Evolutionary conservation across 2,113 vertebrate genomes (phyloP), one percentile per base, ranked within the genome.

Genomic region (Anhinga rufa): DNA sequence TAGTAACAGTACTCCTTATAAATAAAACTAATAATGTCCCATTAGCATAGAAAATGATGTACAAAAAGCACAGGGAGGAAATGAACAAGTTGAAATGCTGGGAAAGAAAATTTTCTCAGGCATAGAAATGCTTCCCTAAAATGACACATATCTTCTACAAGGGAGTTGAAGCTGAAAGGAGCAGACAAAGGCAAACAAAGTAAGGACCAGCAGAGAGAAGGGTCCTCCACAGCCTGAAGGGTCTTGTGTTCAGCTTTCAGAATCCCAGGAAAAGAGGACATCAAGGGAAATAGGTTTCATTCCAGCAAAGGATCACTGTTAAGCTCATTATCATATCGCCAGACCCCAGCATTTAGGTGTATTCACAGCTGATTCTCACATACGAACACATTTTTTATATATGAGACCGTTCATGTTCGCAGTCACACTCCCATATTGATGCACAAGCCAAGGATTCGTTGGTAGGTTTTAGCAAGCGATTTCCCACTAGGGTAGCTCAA

Each of bases 401-500:
- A 31, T 3, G 13, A 86, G 76, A 83, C 25, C 24, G 9, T 26
- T 31, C 51, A 29, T 0, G 21, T 20, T 60, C 72, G 17, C n/a
- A 10, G 42, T 82, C 36, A 57, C 28, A 8, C 36, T 72, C 22
- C n/a, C 69, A 55, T 20, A 54, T 64, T 16, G 3, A 14, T 0
- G 3, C n/a, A 42, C 12, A 49, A 72, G 34, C 48, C 40, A 76
- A 85, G 22, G 31, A 29, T 25, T 48, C 4, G 1, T 3, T 20
- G 24, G 74, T 25, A 48, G 34, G n/a, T 79, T 93, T 72, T 38
- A 89, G 66, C 1, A 21, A 74, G 58, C 12, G 2, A 25, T 62
- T 70, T 92, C 78, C 70, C 78, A 88, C 42, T 60, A 92, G 58
- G 58, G 24, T 26, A 82, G 54, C 42, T 95, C 86, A 97, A 96